Percentiles rank a stretch among this genome's conserved stretches.
Conservation (phyloP, 2,797 vertebrate genomes). For the Malacoraja senta region DNA sequence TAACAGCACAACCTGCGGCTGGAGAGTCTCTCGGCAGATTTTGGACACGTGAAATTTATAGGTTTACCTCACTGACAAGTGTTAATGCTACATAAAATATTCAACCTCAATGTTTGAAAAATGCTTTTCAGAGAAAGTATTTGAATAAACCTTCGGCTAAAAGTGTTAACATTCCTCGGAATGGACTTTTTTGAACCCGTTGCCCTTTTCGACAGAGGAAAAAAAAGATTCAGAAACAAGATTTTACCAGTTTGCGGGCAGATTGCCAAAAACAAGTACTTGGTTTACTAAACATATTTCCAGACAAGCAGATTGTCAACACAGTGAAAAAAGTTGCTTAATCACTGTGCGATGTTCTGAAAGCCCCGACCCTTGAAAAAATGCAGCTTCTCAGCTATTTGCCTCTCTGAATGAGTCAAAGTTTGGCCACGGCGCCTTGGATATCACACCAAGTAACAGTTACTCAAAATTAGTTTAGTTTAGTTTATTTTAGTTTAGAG, state of each 20-base stretch:
- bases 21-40: not conserved
- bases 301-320: conserved; percentile 1
- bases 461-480: not conserved
- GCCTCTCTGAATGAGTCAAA: conserved; percentile 13
- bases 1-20: not conserved
- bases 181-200: not conserved
- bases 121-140: too few species aligned
- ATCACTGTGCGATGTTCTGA: conserved; percentile 16
- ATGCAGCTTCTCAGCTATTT: not conserved
- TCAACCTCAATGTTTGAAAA: not conserved
- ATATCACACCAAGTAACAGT: conserved; percentile 32
- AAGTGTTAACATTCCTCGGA: not conserved
- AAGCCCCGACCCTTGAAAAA: not conserved
- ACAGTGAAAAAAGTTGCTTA: conserved; percentile 8
- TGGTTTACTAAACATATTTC: conserved; percentile 21
- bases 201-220: not conserved
- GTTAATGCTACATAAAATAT: not conserved
- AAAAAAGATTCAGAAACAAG: not conserved
- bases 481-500: too few species aligned
- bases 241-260: not conserved
- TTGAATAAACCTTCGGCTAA: not conserved
- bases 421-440: conserved; percentile 12
- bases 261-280: not conserved
- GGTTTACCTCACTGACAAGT: not conserved
- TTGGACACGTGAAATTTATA: not conserved